phyloP scores from a whole-genome alignment of 2,113 vertebrate genomes.

The Alligator sinensis region DNA sequence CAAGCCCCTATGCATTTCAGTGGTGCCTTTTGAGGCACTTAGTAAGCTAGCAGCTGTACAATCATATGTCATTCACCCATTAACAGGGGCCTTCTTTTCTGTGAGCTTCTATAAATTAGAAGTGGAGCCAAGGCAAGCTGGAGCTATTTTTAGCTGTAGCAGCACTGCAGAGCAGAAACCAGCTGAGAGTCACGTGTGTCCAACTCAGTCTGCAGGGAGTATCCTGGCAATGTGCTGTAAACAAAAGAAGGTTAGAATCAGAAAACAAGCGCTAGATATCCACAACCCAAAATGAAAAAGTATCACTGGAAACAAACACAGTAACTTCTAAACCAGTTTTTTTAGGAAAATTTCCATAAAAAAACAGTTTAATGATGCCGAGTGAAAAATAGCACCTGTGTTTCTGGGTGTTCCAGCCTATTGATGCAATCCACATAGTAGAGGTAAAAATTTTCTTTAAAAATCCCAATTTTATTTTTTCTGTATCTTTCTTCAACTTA shows the following conservation, averaged over 20 bases:
- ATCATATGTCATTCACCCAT: constrained; percentile 78
- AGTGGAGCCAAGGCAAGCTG: constrained; percentile 90
- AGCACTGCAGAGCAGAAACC: constrained; percentile 91
- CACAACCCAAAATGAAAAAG: constrained; percentile 29
- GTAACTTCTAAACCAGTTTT: not conserved
- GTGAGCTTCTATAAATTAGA: constrained; percentile 92
- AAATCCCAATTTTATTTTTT: not conserved
- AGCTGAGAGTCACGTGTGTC: constrained; percentile 86
- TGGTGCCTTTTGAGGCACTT: not conserved
- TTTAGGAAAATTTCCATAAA: constrained; percentile 47
- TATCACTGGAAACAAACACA: not conserved
- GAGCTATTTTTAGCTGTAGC: constrained; percentile 89
- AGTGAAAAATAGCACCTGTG: not conserved
- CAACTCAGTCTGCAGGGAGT: constrained; percentile 91
- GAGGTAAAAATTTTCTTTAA: not conserved
- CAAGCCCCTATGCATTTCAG: not conserved
- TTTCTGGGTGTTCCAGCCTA: constrained; percentile 30
- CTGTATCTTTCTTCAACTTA: rapidly evolving
- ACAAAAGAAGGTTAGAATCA: constrained; percentile 89
- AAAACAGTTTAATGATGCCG: constrained; percentile 28
- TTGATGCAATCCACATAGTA: not conserved
- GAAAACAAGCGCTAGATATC: constrained; percentile 82
- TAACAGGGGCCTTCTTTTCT: constrained; percentile 74
- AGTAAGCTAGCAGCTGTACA: not conserved
- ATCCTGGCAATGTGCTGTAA: constrained; percentile 92